phyloP scores from a whole-genome alignment of 2,888 invertebrate genomes.

The Anthrax anthrax region DNA sequence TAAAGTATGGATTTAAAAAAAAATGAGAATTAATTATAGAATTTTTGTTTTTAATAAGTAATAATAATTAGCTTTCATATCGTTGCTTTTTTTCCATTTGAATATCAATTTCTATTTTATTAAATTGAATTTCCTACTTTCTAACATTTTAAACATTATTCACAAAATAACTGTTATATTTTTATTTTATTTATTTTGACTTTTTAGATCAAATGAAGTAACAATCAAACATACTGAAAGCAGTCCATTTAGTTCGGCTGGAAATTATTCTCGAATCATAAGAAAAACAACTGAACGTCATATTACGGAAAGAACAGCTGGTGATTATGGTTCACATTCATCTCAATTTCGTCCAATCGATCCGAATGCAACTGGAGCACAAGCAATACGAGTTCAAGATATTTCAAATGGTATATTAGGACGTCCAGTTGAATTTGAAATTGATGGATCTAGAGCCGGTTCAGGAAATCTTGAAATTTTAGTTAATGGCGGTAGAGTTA shows the following conservation, averaged over 20 bases:
- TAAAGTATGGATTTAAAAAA: too few species aligned
- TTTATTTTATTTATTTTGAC: neutral
- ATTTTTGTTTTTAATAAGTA: too few species aligned
- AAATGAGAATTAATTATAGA: too few species aligned
- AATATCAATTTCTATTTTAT: too few species aligned
- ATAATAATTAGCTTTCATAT: too few species aligned
- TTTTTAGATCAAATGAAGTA: constrained; percentile 28
- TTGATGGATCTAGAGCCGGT: constrained; percentile 91
- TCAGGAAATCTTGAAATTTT: constrained; percentile 92
- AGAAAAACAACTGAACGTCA: constrained; percentile 33
- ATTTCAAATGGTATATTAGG: constrained; percentile 80
- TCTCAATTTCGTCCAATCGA: constrained; percentile 37
- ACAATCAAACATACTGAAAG: constrained; percentile 29
- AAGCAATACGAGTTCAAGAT: constrained; percentile 70
- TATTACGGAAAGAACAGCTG: constrained; percentile 25
- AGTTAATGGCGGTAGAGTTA: constrained; percentile 88
- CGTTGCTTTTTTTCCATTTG: too few species aligned
- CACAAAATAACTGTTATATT: too few species aligned
- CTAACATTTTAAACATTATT: too few species aligned
- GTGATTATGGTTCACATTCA: constrained; percentile 9
- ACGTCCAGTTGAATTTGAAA: constrained; percentile 90
- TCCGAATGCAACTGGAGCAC: constrained; percentile 56
- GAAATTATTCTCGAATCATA: constrained; percentile 31
- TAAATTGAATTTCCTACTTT: too few species aligned
- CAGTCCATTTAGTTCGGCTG: constrained; percentile 26